phyloP scores from a whole-genome alignment of 2,797 vertebrate genomes.

The Linurgus olivaceus region DNA sequence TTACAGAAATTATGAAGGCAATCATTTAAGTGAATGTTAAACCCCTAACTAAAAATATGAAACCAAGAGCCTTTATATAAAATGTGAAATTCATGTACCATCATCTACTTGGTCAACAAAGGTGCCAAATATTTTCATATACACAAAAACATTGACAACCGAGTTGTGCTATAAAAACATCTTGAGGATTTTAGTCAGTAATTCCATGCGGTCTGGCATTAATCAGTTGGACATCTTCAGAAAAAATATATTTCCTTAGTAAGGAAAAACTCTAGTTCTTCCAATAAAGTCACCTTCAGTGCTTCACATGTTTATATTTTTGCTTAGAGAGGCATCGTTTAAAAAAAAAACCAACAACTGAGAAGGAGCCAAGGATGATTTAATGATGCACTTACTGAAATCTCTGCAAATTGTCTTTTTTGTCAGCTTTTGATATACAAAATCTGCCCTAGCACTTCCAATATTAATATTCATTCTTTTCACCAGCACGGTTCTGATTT shows the following conservation, averaged over 20 bases:
- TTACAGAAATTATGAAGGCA: neutral
- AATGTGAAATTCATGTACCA: neutral
- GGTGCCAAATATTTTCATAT: slow-evolving; percentile 50
- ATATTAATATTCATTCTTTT: slow-evolving; percentile 51
- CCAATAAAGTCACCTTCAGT: slow-evolving; percentile 68
- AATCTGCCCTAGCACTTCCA: slow-evolving; percentile 47
- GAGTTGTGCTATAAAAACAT: slow-evolving; percentile 62
- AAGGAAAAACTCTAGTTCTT: slow-evolving; percentile 31
- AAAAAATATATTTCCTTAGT: slow-evolving; percentile 34
- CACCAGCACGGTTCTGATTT: slow-evolving; percentile 23
- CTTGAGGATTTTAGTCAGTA: slow-evolving; percentile 48
- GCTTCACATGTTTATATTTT: slow-evolving; percentile 67
- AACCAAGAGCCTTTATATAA: neutral
- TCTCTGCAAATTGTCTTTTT: slow-evolving; percentile 49
- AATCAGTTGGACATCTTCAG: slow-evolving; percentile 64
- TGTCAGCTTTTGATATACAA: slow-evolving; percentile 42
- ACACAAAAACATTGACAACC: slow-evolving; percentile 30
- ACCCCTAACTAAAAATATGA: neutral
- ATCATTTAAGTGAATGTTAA: neutral
- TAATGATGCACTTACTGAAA: slow-evolving; percentile 47
- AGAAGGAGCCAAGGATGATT: slow-evolving; percentile 61
- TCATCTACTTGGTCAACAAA: slow-evolving; percentile 14
- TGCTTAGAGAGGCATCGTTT: slow-evolving; percentile 57
- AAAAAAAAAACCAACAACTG: neutral
- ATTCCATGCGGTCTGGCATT: slow-evolving; percentile 62